These are phyloP conservation scores for Euphonia xanthogaster DNA, from an alignment of 2,797 vertebrate species.

Conservation along the genomic window DNA sequence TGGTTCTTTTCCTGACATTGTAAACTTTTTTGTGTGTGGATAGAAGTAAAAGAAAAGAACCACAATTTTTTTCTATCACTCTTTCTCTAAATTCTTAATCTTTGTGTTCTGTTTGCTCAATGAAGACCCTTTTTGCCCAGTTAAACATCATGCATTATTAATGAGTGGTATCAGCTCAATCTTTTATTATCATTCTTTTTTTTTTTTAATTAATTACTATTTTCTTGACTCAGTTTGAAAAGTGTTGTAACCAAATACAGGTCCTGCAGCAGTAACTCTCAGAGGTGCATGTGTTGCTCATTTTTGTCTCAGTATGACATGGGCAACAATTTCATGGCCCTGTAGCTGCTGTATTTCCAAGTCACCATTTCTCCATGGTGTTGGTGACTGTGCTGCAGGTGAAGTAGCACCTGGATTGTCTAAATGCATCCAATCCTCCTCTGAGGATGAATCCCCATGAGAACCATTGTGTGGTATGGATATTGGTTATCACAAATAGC, in stretches of 20 bases:
- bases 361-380: neutral
- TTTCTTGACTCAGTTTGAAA: neutral
- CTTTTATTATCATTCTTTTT: neutral
- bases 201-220: rapidly evolving
- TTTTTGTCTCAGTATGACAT: neutral
- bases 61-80: neutral
- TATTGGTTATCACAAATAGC: neutral
- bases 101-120: neutral
- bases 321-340: neutral
- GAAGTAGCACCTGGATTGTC: neutral
- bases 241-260: neutral
- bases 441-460: neutral
- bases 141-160: neutral
- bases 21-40: neutral
- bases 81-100: neutral
- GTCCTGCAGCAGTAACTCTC: neutral
- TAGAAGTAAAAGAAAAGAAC: neutral
- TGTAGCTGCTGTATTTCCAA: neutral
- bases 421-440: neutral
- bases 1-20: neutral
- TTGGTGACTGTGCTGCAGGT: neutral
- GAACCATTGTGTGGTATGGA: neutral
- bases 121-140: neutral
- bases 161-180: neutral
- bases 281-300: neutral